Base-by-base conservation (phyloP, 2,888 invertebrate genomes). In the Hirtodrosophila duncani region DNA sequence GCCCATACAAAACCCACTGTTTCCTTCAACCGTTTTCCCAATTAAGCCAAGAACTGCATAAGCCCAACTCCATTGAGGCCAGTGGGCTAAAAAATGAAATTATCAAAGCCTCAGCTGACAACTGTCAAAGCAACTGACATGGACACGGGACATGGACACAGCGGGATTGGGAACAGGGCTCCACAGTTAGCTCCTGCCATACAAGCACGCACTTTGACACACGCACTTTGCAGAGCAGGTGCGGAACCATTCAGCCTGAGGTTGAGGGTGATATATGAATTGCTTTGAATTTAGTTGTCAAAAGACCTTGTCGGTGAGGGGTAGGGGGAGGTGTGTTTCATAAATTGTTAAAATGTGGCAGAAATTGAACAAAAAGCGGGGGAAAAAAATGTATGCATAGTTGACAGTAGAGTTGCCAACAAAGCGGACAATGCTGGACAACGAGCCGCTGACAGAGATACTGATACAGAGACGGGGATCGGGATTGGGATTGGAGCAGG, bases 271-370 rank as follows among this genome's bases (percentile, higher is more conserved):
- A 81, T 67, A 79, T 63, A 65, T 71, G 84, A 81, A 84, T 83
- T 81, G 82, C 79, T 81, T 75, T 78, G 71, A 84, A 84, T 84
- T 84, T 83, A 83, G 83, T 83, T 84, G 83, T 83, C 83, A 84
- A 80, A 77, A 75, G 20, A 21, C 30, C 3, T 2, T 23, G 7
- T 26, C 38, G 36, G 5, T 14, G 18, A 24, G 43, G 37, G 44
- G 34, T 36, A 50, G 43, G 42, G 29, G 39, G 26, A 37, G 41
- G 26, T 24, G 33, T 46, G 48, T 33, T 66, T 84, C 83, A 82
- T 82, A 81, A 81, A 84, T 82, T 75, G 72, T 82, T 82, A 66
- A 79, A 78, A 72, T 65, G 64, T 67, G 64, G 67, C 70, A 59
- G 55, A 71, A 63, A 57, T 65, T 30, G 16, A 31, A 52, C 53